These are phyloP conservation scores for Isaurus tuberculatus DNA, from an alignment of 92 coral and sea anemone genomes.

Conservation along the genomic window DNA sequence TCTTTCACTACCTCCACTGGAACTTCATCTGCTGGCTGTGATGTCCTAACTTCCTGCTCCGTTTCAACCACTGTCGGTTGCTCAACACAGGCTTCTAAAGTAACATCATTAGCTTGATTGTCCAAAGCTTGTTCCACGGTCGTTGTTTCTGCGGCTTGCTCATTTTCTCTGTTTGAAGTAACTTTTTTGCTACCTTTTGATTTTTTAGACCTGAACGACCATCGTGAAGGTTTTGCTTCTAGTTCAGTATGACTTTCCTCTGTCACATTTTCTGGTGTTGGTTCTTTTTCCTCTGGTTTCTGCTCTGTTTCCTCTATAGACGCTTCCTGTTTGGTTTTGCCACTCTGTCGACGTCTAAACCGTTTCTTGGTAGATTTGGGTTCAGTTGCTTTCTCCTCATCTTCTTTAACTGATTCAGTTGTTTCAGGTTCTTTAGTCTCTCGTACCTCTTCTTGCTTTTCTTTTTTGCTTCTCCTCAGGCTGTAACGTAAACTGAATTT, in stretches of 20 bases:
- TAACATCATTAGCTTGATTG: constrained; percentile 13
- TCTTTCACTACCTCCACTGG: constrained; percentile 46
- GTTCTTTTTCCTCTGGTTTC: constrained; percentile 2
- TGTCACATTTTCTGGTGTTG: constrained; percentile 14
- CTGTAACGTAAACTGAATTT: constrained; percentile 18
- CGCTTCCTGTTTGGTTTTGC: constrained; percentile 42
- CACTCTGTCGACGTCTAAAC: constrained; percentile 63
- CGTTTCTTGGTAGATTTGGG: constrained; percentile 49
- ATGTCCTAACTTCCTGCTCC: background rate
- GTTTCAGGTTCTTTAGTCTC: constrained; percentile 3
- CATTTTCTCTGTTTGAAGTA: constrained; percentile 30
- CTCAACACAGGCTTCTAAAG: constrained; percentile 27
- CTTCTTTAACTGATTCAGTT: background rate
- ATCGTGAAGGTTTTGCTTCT: constrained; percentile 47
- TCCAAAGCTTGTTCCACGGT: background rate
- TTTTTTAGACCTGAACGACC: constrained; percentile 30
- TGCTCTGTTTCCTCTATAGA: constrained; percentile 6
- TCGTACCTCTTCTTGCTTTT: constrained; percentile 18
- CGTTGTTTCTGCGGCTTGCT: background rate
- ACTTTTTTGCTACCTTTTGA: constrained; percentile 55
- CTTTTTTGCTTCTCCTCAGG: constrained; percentile 29
- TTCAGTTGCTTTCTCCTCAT: background rate
- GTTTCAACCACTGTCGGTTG: background rate
- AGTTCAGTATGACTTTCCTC: background rate
- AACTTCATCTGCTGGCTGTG: background rate